Percentiles rank a stretch among this genome's conserved stretches.
phyloP scores from a whole-genome alignment of 2,888 invertebrate species.

The Ceriagrion tenellum region DNA sequence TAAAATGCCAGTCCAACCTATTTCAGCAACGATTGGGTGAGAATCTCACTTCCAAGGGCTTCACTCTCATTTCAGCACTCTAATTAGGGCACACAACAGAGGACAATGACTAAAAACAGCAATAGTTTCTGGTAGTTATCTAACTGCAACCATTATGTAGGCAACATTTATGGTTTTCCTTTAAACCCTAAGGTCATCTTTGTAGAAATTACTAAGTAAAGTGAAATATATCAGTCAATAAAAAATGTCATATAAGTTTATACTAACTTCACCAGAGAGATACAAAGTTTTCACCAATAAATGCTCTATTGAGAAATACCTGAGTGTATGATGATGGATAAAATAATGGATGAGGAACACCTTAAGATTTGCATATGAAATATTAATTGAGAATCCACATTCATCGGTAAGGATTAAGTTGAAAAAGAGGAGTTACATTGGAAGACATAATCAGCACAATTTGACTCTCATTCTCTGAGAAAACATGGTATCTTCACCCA shows the following conservation, averaged over 20 bases:
- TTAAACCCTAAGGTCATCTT: background rate
- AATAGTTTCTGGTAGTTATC: no score
- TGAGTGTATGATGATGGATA: background rate
- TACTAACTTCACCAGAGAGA: background rate
- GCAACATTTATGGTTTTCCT: background rate
- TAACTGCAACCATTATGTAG: background rate
- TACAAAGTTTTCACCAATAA: background rate
- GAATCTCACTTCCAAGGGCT: no score
- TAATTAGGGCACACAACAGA: no score
- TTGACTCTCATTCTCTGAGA: background rate
- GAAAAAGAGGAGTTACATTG: background rate
- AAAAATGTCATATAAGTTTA: background rate
- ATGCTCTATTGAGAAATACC: background rate
- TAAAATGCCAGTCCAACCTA: no score
- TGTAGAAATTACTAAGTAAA: background rate
- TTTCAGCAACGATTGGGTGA: no score
- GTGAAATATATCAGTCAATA: background rate
- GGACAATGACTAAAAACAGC: background rate
- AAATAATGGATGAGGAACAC: background rate
- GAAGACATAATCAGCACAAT: background rate
- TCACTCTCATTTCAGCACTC: no score
- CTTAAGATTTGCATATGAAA: background rate
- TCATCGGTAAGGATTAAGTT: background rate
- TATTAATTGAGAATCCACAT: background rate
- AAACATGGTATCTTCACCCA: background rate